phyloP scores from a whole-genome alignment of 2,888 invertebrate genomes.

The Argyresthia goedartella region DNA sequence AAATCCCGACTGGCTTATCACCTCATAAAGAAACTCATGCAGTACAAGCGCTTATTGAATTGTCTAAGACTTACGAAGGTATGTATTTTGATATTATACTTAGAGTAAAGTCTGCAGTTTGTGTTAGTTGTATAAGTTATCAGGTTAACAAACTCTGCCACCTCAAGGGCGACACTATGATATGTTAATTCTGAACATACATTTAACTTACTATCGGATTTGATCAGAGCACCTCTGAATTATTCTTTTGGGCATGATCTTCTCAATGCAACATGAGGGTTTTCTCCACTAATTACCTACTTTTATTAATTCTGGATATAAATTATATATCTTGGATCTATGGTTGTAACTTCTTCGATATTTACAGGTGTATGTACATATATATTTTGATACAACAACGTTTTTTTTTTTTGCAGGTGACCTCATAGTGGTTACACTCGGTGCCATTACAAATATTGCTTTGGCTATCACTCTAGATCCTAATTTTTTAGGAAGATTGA shows the following conservation, averaged over 20 bases:
- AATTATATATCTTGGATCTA: too few relatives aligned
- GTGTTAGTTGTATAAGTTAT: too few relatives aligned
- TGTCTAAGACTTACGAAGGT: slow-evolving; percentile 6
- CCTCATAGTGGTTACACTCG: slow-evolving; percentile 70
- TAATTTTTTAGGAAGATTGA: slow-evolving; percentile 65
- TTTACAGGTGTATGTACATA: too few relatives aligned
- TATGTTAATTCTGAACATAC: too few relatives aligned
- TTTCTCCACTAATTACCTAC: neutral
- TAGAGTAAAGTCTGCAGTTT: too few relatives aligned
- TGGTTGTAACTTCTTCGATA: too few relatives aligned
- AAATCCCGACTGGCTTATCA: slow-evolving; percentile 66
- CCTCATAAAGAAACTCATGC: slow-evolving; percentile 52
- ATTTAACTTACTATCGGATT: too few relatives aligned
- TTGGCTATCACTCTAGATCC: slow-evolving; percentile 74
- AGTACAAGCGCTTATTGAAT: slow-evolving; percentile 58
- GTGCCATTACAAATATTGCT: slow-evolving; percentile 80
- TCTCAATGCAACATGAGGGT: too few relatives aligned
- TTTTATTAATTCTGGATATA: neutral
- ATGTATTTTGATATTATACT: too few relatives aligned
- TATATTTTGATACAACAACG: neutral
- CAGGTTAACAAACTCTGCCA: too few relatives aligned
- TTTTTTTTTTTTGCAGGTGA: slow-evolving; percentile 38
- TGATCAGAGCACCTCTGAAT: neutral
- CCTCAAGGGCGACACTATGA: too few relatives aligned
- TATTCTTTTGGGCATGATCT: too few relatives aligned